Evolutionary conservation across 2,888 invertebrate genomes (phyloP), one percentile per base, ranked within the genome.

Genomic region (Dicycla oo): DNA sequence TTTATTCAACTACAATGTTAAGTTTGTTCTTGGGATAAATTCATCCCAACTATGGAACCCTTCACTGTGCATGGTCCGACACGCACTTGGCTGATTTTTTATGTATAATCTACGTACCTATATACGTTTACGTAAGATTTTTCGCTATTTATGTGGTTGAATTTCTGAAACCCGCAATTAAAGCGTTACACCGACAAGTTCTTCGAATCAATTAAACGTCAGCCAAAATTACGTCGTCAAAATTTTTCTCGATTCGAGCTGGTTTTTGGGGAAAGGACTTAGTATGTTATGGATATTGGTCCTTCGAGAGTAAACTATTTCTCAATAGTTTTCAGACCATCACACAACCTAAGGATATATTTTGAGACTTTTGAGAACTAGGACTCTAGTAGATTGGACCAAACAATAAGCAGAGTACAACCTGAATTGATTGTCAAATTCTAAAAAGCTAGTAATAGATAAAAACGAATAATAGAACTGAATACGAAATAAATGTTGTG

Each of bases 221-320:
- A 45, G 51, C 51, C 13, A n/a, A 20, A 40, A 30, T 20, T 38
- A 53, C 8, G 13, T 49, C 40, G n/a, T 34, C 69, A 30, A 23
- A 30, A 23, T n/a, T 23, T 11, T n/a, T 43, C 43, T 26, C 26
- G 18, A 65, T 75, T 72, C 8, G 4, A 43, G 23, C 11, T 18
- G 15, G 30, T 30, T 69, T 58, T 51, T 18, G 5, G 10, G 15
- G n/a, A 45, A 73, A 38, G 20, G 18, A 26, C 20, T 30, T 49
- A 38, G 18, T 23, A 51, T 38, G 4, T 34, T 34, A 13, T 26
- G 34, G 43, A 11, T 23, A 69, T 38, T 45, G 23, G n/a, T 20
- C 57, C 69, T 51, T 58, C 6, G 69, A 76, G n/a, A 65, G 13
- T 49, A 54, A 72, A 63, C 10, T 40, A 10, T 45, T 53, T 26